Conservation (phyloP, 2,797 vertebrate species). For the Mionectes olivaceus region DNA sequence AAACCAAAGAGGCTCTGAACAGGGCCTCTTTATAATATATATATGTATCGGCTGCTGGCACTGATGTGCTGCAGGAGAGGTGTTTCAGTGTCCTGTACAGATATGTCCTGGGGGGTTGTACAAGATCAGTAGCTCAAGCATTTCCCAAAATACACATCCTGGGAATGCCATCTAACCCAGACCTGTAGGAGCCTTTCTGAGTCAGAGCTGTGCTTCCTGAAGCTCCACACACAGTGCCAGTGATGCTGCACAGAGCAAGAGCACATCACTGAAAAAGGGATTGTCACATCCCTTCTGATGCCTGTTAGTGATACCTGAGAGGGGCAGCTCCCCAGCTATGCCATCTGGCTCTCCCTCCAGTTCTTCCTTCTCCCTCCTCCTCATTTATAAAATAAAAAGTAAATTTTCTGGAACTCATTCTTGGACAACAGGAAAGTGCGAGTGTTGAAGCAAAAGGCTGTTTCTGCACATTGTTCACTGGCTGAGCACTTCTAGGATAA, state of each 20-base stretch:
- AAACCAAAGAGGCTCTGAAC: neutral
- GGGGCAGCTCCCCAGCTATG: rapidly evolving
- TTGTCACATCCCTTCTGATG: neutral
- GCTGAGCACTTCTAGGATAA: neutral
- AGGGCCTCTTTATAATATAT: neutral
- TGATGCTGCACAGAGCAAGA: neutral
- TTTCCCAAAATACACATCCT: neutral
- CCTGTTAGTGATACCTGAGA: rapidly evolving
- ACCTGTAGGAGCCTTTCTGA: neutral
- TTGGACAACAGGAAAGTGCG: neutral
- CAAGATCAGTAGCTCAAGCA: neutral
- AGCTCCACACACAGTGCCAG: neutral
- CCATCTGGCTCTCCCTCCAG: neutral
- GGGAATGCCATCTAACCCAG: neutral
- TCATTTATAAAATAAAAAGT: neutral
- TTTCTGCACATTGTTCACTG: neutral
- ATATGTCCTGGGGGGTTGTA: neutral
- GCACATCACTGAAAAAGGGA: rapidly evolving
- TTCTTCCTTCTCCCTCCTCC: neutral
- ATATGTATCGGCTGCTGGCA: neutral
- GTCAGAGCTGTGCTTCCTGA: neutral
- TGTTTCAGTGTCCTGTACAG: neutral
- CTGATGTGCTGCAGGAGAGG: neutral
- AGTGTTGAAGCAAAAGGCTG: neutral
- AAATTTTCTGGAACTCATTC: neutral